These are phyloP conservation scores for Anolis sagrei DNA, from an alignment of 2,113 vertebrate species.

Conservation along the genomic window DNA sequence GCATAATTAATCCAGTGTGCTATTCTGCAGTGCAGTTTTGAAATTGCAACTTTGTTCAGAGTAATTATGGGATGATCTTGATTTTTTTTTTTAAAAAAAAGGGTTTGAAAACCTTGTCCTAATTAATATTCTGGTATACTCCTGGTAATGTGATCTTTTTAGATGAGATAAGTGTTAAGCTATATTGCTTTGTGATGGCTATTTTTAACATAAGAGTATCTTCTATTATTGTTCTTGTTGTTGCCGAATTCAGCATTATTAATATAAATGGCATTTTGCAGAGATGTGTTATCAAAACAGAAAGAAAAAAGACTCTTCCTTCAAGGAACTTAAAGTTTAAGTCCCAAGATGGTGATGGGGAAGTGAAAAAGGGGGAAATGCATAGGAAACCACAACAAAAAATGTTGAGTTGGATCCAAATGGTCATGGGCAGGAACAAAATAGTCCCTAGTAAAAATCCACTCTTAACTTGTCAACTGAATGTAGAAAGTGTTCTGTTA, in stretches of 20 bases:
- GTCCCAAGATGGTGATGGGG: background rate
- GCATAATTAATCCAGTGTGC: slow-evolving; percentile 84
- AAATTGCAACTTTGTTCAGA: slow-evolving; percentile 76
- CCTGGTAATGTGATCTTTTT: slow-evolving; percentile 56
- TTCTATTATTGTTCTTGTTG: slow-evolving; percentile 49
- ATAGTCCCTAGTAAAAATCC: too few species aligned
- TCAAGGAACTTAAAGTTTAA: background rate
- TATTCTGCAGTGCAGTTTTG: slow-evolving; percentile 75
- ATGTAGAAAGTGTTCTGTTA: background rate
- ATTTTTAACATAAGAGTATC: background rate
- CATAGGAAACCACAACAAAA: background rate
- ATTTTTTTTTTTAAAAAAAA: slow-evolving; percentile 52
- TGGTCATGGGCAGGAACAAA: background rate
- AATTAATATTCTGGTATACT: slow-evolving; percentile 67
- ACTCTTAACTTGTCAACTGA: background rate
- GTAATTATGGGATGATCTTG: slow-evolving; percentile 75
- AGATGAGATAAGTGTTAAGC: slow-evolving; percentile 56
- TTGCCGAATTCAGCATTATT: slow-evolving; percentile 27
- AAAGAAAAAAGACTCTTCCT: background rate
- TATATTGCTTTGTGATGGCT: slow-evolving; percentile 8
- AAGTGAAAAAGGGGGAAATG: background rate
- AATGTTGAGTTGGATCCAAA: background rate
- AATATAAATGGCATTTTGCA: background rate
- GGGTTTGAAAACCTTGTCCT: slow-evolving; percentile 69
- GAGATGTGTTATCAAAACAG: background rate